Base-by-base conservation (phyloP, 2,113 vertebrate species). In the Salvelinus alpinus region DNA sequence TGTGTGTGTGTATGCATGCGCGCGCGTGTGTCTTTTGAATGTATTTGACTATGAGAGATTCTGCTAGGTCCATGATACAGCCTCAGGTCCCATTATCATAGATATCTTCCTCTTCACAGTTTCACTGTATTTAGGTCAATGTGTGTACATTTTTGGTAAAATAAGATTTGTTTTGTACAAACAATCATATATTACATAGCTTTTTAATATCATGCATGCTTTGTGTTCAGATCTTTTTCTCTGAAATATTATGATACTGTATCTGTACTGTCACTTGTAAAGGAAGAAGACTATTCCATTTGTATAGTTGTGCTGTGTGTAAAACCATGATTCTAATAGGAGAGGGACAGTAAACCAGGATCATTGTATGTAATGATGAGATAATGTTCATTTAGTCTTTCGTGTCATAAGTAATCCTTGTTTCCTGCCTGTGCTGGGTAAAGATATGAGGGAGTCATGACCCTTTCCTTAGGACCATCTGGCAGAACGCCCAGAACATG, bases 31-130 rank as follows among this genome's bases (percentile, higher is more conserved):
- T 84, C 60, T 65, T 91, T 90, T 89, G 83, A 86, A 88, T 92
- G 75, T 80, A 91, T 93, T 93, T 93, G 91, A 27, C 27, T 89
- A 88, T 80, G 67, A 70, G 8, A 86, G 90, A 91, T 89, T 89
- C 85, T 78, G 67, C 5, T 38, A 38, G 38, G 34, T 38, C 6
- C 34, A 38, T 38, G 7, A 51, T 14, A 51, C 14, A 5, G 48
- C 81, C 76, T 65, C 20, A 60, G 79, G 72, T 22, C 60, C 69
- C 51, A 73, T 57, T 67, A 64, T 65, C 44, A 29, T 27, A 20
- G 34, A 64, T 54, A 0, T 38, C 70, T 66, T 62, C 57, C 3
- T 66, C 11, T 73, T 66, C n/a, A 22, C 29, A 69, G 68, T 85
- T 80, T 87, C 48, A 77, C 14, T 51, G 12, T 51, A 51, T 16